Evolutionary conservation across 2,888 invertebrate species (phyloP).

Genomic region (Agrotis segetum): DNA sequence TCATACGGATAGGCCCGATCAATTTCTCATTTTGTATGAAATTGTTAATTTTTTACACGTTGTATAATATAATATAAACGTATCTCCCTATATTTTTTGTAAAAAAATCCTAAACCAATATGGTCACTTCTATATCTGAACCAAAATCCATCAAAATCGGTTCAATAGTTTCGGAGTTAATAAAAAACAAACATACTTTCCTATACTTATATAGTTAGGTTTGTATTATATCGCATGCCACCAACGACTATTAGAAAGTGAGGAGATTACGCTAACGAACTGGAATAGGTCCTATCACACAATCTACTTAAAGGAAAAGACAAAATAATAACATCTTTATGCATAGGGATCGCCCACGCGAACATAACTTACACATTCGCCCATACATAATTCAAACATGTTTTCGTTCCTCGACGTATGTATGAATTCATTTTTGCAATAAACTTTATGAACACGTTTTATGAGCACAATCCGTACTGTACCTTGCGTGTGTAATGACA

Average conservation of each 20-base stretch:
- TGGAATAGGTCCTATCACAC: constrained; percentile 70
- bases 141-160: no score
- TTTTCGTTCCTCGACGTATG: constrained; percentile 73
- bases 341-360: constrained; percentile 81
- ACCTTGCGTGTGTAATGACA: no score
- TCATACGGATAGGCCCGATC: no score
- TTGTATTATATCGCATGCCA: constrained; percentile 73
- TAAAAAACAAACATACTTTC: no score
- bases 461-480: constrained; percentile 65
- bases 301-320: constrained; percentile 73
- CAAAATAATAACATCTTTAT: constrained; percentile 80
- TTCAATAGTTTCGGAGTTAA: no score
- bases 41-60: no score
- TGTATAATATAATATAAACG: no score
- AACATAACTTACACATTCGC: constrained; percentile 75
- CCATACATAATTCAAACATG: constrained; percentile 82
- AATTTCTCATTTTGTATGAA: no score
- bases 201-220: no score
- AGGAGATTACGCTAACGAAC: constrained; percentile 82
- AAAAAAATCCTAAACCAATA: no score
- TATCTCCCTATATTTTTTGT: no score
- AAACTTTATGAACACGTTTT: constrained; percentile 71
- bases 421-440: constrained; percentile 81
- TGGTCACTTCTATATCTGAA: no score
- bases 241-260: constrained; percentile 79